Base-by-base conservation (phyloP, 1,140 invertebrate genomes). In the Rhynchophorus ferrugineus region DNA sequence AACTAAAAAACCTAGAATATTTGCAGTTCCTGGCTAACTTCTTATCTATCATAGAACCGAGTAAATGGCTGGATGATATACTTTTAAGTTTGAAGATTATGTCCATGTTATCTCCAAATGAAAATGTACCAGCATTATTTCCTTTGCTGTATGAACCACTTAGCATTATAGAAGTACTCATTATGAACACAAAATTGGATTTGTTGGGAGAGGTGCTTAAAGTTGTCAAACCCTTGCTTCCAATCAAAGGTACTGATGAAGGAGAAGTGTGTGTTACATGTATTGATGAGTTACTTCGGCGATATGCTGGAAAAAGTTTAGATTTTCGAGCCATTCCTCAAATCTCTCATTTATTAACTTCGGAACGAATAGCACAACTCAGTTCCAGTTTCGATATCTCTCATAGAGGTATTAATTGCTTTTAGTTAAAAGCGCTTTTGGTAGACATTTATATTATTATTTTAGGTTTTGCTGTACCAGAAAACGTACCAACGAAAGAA, bases 121-220 rank as follows among this genome's bases (percentile, higher is more conserved):
- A 83, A 51, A 74, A 76, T 48, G 55, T 70, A 11, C 63, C 77
- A 6, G 62, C 77, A 5, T 79, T 83, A 39, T 78, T 80, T 71
- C 73, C 79, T 52, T 61, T 87, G 3, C 75, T 86, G 18, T 75
- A 77, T 16, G 76, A 79, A 54, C 85, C 85, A 0, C 59, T 85
- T 13, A 62, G 83, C 0, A 83, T 88, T 61, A 70, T 88, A 3
- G 85, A 88, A 57, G 81, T 85, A 59, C 69, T 86, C 37, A 60
- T 88, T 1, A 87, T 88, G 84, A 86, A 87, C 59, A 80, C 78
- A 0, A 83, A 81, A 64, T 73, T 87, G 35, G 83, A 86, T 60
- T 73, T 75, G 51, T 65, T 87, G 3, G 69, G 75, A 1, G 74
- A 73, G 24, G 76, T 85, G 3, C 38, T 82, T 14, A 62, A 64